Conservation (phyloP, 2,888 invertebrate genomes). For the Nemoura dubitans region DNA sequence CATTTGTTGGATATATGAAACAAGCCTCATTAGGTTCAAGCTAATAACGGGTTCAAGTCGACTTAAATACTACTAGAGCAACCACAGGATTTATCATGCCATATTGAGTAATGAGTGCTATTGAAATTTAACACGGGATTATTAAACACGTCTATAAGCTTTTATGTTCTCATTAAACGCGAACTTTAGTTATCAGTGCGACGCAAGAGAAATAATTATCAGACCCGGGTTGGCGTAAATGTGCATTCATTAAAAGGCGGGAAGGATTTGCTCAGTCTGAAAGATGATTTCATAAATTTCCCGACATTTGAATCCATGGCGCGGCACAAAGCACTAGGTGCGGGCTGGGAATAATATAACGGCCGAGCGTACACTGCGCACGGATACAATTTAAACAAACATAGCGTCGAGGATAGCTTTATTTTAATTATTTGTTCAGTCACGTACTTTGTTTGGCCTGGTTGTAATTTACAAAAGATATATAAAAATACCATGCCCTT, state of each 20-base stretch:
- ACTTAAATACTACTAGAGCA: neutral
- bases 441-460: neutral
- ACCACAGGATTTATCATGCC: conserved; percentile 22
- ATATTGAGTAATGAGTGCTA: conserved; percentile 29
- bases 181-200: conserved; percentile 29
- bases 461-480: neutral
- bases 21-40: conserved; percentile 13
- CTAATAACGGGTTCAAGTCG: neutral
- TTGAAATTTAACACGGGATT: conserved; percentile 28
- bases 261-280: neutral
- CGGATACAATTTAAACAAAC: neutral
- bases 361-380: neutral
- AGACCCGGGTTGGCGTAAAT: neutral
- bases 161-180: conserved; percentile 15
- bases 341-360: neutral
- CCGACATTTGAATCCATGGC: neutral
- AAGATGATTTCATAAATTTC: neutral
- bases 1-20: conserved; percentile 15
- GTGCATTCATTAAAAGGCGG: neutral
- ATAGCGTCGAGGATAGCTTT: neutral
- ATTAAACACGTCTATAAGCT: conserved; percentile 28
- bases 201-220: conserved; percentile 16
- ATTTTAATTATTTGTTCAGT: conserved; percentile 12
- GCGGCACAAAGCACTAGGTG: neutral
- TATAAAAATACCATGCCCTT: neutral